Base-by-base conservation (phyloP, 2,888 invertebrate species). In the Sepioteuthis lessoniana region DNA sequence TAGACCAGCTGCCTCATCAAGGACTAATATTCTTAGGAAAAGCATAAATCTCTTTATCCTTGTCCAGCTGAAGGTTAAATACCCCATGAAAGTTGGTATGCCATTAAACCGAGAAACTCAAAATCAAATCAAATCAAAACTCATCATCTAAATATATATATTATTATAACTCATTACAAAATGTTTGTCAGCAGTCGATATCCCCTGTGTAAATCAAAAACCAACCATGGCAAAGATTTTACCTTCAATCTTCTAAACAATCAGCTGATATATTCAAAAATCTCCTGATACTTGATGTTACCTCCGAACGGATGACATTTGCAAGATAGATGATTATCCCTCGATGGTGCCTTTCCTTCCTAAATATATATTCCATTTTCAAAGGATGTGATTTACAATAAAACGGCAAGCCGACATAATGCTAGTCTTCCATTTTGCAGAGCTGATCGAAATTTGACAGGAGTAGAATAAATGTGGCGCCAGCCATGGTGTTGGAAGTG, bases 331-430 rank as follows among this genome's bases (percentile, higher is more conserved):
- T n/a, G n/a, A 76, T 76, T n/a, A n/a, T 19, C 76, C 19, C 31
- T 4, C 16, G 10, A n/a, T 13, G n/a, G 4, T n/a, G n/a, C 13
- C 76, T 3, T 76, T 35, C n/a, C 16, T 76, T 76, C 16, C n/a
- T 35, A 16, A 76, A 35, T 25, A 25, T 55, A 55, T 7, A 25
- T 55, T 25, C n/a, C 19, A n/a, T 76, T n/a, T 16, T n/a, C n/a
- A 76, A 76, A n/a, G 76, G n/a, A 76, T 76, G 76, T n/a, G n/a
- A 76, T 76, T 76, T 76, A n/a, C n/a, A n/a, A 76, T n/a, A n/a
- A 16, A 76, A 76, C 13, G n/a, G n/a, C n/a, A 16, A 8, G n/a
- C n/a, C n/a, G n/a, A 8, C n/a, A 8, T 25, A 19, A 76, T n/a
- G 76, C n/a, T 76, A 10, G 1, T 1, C n/a, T 13, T 31, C 7